These are phyloP conservation scores for Suncus etruscus DNA, from an alignment of 2,113 vertebrate genomes.

Conservation along the genomic window DNA sequence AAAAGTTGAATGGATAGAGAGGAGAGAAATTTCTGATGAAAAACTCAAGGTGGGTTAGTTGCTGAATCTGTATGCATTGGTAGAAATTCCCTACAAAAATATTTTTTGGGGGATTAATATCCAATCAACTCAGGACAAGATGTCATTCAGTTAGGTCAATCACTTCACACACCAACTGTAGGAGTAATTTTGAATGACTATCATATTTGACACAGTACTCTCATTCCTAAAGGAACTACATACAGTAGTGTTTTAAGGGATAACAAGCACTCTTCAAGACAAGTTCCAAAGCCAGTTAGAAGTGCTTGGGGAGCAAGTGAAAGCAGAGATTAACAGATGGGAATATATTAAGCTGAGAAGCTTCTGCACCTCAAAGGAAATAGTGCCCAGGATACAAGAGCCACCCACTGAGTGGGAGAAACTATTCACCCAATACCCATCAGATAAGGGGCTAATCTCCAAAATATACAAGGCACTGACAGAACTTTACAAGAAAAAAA, in stretches of 20 bases:
- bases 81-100: background rate
- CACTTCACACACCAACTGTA: background rate
- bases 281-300: conserved; percentile 22
- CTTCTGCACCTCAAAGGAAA: too few species aligned
- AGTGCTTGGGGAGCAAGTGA: background rate
- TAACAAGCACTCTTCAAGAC: background rate
- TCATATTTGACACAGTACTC: background rate
- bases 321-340: too few species aligned
- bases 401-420: too few species aligned
- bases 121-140: conserved; percentile 43
- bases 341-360: too few species aligned
- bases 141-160: background rate
- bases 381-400: too few species aligned
- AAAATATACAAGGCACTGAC: too few species aligned
- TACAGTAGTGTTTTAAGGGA: conserved; percentile 1
- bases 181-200: conserved; percentile 36
- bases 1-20: conserved; percentile 33
- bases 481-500: too few species aligned
- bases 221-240: conserved; percentile 54
- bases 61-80: background rate
- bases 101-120: conserved; percentile 13
- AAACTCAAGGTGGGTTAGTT: conserved; percentile 42
- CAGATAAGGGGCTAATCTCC: too few species aligned
- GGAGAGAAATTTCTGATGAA: conserved; percentile 47
- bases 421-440: too few species aligned